Evolutionary conservation across 2,888 invertebrate species (phyloP), one percentile per base, ranked within the genome.

Genomic region (Sclerodermus sp.): DNA sequence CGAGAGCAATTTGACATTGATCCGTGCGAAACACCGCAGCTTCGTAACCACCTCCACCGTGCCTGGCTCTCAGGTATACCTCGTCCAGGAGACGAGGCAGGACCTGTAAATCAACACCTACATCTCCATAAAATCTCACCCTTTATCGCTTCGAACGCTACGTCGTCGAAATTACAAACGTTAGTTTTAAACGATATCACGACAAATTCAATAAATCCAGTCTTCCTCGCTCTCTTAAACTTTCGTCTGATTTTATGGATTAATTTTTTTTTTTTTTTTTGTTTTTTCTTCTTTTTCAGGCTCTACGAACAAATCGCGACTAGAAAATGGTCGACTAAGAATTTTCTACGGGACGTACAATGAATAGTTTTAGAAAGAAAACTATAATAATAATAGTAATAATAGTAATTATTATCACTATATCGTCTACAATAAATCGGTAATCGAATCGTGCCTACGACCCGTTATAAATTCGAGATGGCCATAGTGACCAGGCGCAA

Each of bases 11-110:
- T 85, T 96, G 79, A 89, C 90, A 70, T 84, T 96, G 80, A 95
- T 96, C 84, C 90, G 96, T 75, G 94, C 96, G 83, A 96, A 97
- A 85, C 96, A 96, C 85, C 94, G 96, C 84, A 93, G 94, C 80
- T 95, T 95, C 82, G 94, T 95, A 77, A 94, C 94, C 84, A 93
- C 93, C 80, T 91, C 90, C 80, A 87, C 91, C 70, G 90, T 93
- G 73, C 93, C 93, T 80, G 93, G 93, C 73, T 92, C 92, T 76
- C 91, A 91, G 82, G 91, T 93, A 72, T 92, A 92, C 82, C 85
- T 93, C 80, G 92, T 93, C 67, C 91, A 91, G 83, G 92, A 92
- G 82, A 87, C 89, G 79, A 88, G 84, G 73, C 76, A 76, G 68
- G 76, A 79, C 55, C 71, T 77, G 49, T 77, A 78, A 73, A 67